Base-by-base conservation (phyloP, 2,888 invertebrate species). In the Nymphalis polychloros region DNA sequence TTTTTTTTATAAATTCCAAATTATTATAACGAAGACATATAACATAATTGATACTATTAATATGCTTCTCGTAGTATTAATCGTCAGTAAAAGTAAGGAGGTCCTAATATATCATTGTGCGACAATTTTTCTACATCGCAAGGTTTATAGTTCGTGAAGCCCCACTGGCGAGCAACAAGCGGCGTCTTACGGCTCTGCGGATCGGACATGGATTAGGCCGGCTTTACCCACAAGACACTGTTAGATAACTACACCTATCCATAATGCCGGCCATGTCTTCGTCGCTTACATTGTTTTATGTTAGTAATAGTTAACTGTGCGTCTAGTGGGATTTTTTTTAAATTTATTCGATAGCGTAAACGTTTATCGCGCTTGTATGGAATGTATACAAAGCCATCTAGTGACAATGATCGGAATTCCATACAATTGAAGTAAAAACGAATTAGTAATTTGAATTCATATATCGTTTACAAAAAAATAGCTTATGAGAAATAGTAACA, bases 101-200 rank as follows among this genome's bases (percentile, higher is more conserved):
- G 4, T 60, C 20, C 7, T 23, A 61, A 67, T 63, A 50, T 53
- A 35, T 49, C 55, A 49, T 63, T 31, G 35, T 62, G 35, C 55
- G 63, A 50, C 27, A 61, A 63, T 49, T 72, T 68, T 57, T 65
- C 73, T 65, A 62, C 71, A 61, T 65, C 66, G 67, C 65, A 70
- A 60, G 53, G 69, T 70, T 72, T 67, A 67, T 69, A 68, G 74
- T 73, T 72, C 68, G 67, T 52, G 90, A 90, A 90, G 88, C 89
- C 89, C 77, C 79, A 84, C 81, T 69, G 78, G 79, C 78, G 73
- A 82, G 88, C 89, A 89, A 90, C 89, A 89, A 88, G 88, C 87
- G 82, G 76, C 84, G 87, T 89, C 90, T 89, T 87, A 83, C 77
- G 83, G 85, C 78, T 74, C 74, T 79, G 70, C 77, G 79, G 77